Evolutionary conservation across 1,140 invertebrate genomes (phyloP).

Genomic region (Drosophila erecta): DNA sequence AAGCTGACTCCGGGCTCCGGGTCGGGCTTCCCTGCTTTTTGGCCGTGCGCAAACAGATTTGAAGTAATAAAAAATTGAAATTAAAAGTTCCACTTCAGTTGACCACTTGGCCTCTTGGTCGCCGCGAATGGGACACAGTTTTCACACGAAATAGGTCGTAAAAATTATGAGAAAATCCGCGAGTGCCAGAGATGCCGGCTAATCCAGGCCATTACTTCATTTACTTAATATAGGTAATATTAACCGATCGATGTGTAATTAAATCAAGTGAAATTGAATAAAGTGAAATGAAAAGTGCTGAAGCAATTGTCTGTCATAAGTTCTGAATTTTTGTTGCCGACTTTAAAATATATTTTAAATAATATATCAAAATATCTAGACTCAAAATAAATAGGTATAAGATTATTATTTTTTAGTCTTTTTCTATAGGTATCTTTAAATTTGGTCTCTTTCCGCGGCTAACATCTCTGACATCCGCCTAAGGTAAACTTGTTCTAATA

Average conservation of each 20-base stretch:
- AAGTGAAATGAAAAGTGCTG: too few relatives aligned
- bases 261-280: neutral
- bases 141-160: constrained; percentile 75
- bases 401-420: too few relatives aligned
- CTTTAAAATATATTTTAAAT: too few relatives aligned
- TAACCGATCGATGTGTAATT: neutral
- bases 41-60: constrained; percentile 62
- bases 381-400: too few relatives aligned
- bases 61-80: constrained; percentile 80
- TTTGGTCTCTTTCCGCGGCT: neutral
- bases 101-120: constrained; percentile 23
- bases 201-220: neutral
- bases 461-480: constrained; percentile 14
- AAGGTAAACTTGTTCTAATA: constrained; percentile 19
- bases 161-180: constrained; percentile 68
- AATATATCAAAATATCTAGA: too few relatives aligned
- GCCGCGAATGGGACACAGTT: constrained; percentile 64
- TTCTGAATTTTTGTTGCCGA: too few relatives aligned
- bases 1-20: constrained; percentile 21
- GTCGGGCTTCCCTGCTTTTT: neutral
- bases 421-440: too few relatives aligned
- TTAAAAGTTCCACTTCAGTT: constrained; percentile 73
- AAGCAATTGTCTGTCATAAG: too few relatives aligned
- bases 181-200: constrained; percentile 18
- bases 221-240: too few relatives aligned